Base-by-base conservation (phyloP, 2,888 invertebrate genomes). In the Epirrhoe tristata region DNA sequence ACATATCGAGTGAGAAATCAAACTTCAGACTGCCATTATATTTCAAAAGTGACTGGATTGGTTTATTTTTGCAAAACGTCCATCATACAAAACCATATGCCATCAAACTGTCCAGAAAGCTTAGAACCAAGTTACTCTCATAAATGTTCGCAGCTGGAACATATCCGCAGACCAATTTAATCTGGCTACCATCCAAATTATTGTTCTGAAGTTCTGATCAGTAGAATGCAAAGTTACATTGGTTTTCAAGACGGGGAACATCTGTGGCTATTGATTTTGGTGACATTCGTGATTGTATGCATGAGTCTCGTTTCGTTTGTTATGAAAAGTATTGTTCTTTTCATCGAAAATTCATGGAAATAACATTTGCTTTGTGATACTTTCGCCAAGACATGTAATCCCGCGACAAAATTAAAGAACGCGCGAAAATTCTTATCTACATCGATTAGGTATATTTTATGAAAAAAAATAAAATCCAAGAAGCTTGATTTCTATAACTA, bases 211-310 rank as follows among this genome's bases (percentile, higher is more conserved):
- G 53, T 63, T 70, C 60, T 70, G 75, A 72, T 63, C 70, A 67
- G 72, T 71, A 67, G 71, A 71, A 72, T 70, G 72, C 70, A 69
- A 75, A 67, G 58, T 69, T 69, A 66, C 65, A 66, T 67, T 58
- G 65, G 65, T 71, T 66, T 61, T 60, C 53, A 64, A 68, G 66
- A 64, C 60, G 54, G 55, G 59, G 48, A 50, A 59, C 69, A 71
- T 64, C 69, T 67, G 70, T 51, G 67, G 31, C 43, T 58, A 66
- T 66, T 60, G 66, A 60, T 66, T 63, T 58, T 55, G 39, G 57
- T 66, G 31, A 58, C 63, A 63, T 63, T 43, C 31, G 58, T 14
- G 46, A 16, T 8, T 24, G 43, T 43, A 52, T 59, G 52, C 43
- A 61, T 61, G 54, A 50, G 55, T 48, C 14, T 53, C 51, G 39